Conservation (phyloP, 92 coral and sea anemone genomes). For the Siderastrea radians region DNA sequence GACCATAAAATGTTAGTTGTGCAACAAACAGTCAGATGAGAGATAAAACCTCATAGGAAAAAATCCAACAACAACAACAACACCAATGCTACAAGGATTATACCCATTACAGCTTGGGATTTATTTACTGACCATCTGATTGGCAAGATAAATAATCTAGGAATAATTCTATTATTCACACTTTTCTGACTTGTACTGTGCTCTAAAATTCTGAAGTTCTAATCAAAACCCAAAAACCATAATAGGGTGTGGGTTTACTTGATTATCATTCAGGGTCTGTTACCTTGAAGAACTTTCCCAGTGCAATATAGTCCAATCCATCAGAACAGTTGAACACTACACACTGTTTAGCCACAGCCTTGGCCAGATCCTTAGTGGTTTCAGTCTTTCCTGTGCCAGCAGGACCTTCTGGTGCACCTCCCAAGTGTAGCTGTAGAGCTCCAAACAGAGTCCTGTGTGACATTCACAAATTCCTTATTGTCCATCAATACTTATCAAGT, state of each 20-base stretch:
- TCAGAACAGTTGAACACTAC: slow-evolving; percentile 95
- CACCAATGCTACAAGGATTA: no score
- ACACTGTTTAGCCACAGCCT: slow-evolving; percentile 92
- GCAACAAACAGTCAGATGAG: neutral
- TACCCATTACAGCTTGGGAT: no score
- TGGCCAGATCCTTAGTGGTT: slow-evolving; percentile 92
- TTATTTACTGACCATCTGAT: no score
- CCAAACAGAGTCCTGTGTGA: slow-evolving; percentile 86
- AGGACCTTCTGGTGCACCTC: slow-evolving; percentile 99
- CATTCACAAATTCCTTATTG: neutral
- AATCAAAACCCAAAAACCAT: no score
- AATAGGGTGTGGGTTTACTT: no score
- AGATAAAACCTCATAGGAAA: no score
- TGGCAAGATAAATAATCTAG: no score
- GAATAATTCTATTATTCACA: no score
- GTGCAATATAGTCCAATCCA: slow-evolving; percentile 90
- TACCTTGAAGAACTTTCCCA: slow-evolving; percentile 94
- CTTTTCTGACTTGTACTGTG: no score
- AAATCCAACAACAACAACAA: no score
- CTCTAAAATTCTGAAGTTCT: no score
- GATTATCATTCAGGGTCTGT: neutral
- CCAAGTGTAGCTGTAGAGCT: slow-evolving; percentile 97
- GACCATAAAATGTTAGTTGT: neutral
- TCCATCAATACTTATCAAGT: neutral
- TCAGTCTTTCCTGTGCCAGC: slow-evolving; percentile 99